Evolutionary conservation across 2,888 invertebrate species (phyloP).

Genomic region (Encarsia formosa): DNA sequence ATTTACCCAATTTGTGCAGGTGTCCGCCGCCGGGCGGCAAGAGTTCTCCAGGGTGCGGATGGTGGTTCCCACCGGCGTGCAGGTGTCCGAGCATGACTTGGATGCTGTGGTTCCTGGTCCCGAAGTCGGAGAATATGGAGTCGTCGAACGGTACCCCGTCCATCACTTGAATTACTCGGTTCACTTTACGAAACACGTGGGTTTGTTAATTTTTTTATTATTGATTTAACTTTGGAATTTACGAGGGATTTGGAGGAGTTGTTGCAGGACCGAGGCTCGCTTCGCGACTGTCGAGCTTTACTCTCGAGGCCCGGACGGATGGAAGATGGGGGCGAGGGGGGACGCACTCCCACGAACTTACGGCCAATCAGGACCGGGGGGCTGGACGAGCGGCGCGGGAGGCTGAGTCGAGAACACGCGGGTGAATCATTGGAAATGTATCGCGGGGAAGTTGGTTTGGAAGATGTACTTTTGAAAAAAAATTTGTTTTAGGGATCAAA

Average conservation of each 20-base stretch:
- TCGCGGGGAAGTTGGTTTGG: too few species aligned
- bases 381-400: too few species aligned
- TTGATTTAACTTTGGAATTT: conserved; percentile 50
- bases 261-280: conserved; percentile 41
- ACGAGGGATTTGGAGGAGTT: conserved; percentile 47
- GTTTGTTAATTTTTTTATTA: conserved; percentile 37
- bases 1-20: conserved; percentile 40
- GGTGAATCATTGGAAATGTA: too few species aligned
- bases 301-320: conserved; percentile 30
- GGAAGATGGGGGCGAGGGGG: too few species aligned
- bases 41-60: conserved; percentile 49
- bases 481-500: too few species aligned
- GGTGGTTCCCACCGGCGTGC: conserved; percentile 49
- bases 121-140: conserved; percentile 74
- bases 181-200: neutral
- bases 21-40: conserved; percentile 44
- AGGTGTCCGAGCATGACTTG: conserved; percentile 67
- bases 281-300: conserved; percentile 35
- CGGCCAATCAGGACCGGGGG: too few species aligned
- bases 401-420: too few species aligned
- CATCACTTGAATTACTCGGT: too few species aligned
- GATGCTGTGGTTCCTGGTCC: conserved; percentile 60
- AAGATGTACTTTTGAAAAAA: too few species aligned
- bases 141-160: conserved; percentile 72
- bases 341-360: too few species aligned